Evolutionary conservation across 2,888 invertebrate genomes (phyloP).

Genomic region (Lithosia quadra): DNA sequence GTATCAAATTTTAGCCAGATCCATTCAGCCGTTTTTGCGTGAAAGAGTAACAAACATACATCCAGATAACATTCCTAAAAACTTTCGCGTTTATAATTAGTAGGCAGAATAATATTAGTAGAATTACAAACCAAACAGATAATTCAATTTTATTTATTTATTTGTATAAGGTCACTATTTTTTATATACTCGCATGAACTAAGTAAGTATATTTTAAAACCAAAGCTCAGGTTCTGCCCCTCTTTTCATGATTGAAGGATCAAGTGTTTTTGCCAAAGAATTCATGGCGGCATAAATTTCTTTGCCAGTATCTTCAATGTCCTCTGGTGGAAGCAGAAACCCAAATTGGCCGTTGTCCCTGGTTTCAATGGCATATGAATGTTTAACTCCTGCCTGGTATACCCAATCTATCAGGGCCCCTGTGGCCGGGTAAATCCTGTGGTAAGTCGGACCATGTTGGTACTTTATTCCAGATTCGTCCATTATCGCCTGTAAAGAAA

Average conservation of each 20-base stretch:
- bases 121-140: too few relatives aligned
- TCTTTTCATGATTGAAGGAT: conserved; percentile 18
- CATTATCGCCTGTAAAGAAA: conserved; percentile 54
- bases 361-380: conserved; percentile 55
- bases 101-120: too few relatives aligned
- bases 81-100: too few relatives aligned
- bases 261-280: conserved; percentile 46
- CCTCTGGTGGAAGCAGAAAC: conserved; percentile 53
- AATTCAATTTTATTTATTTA: too few relatives aligned
- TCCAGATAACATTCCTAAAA: too few relatives aligned
- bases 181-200: neutral
- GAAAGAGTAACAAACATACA: too few relatives aligned
- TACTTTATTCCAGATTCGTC: conserved; percentile 46
- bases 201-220: conserved; percentile 45
- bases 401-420: conserved; percentile 60
- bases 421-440: conserved; percentile 53
- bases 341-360: conserved; percentile 54
- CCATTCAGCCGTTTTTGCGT: too few relatives aligned
- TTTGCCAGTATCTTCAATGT: conserved; percentile 54
- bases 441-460: conserved; percentile 50
- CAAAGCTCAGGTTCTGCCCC: conserved; percentile 30
- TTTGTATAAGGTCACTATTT: neutral
- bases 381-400: conserved; percentile 51
- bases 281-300: conserved; percentile 54
- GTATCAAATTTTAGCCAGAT: too few relatives aligned